A percentile compares a stretch with the other conserved stretches of the same genome.
phyloP scores from a whole-genome alignment of 2,888 invertebrate species.

The Papilio elwesi region DNA sequence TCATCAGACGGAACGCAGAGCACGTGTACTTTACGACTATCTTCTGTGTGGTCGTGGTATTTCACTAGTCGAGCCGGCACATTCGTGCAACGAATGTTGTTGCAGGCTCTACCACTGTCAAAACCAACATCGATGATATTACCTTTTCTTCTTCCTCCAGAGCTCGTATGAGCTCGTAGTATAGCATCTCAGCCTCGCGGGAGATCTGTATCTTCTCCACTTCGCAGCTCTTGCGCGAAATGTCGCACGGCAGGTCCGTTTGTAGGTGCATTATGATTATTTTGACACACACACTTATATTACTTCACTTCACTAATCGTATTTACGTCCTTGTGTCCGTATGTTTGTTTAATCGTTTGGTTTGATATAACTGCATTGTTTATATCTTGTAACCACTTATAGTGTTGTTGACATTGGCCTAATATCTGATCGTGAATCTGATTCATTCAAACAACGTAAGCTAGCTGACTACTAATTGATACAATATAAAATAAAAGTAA shows the following conservation, averaged over 20 bases:
- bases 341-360: not conserved
- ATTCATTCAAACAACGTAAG: not conserved
- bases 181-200: constrained; percentile 80
- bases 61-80: too few relatives aligned
- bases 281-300: constrained; percentile 42
- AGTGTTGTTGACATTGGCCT: not conserved
- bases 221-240: constrained; percentile 65
- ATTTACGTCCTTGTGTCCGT: not conserved
- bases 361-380: constrained; percentile 11
- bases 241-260: constrained; percentile 72
- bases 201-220: constrained; percentile 76
- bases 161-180: constrained; percentile 78
- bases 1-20: too few relatives aligned
- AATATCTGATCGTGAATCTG: not conserved
- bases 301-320: constrained; percentile 45
- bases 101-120: too few relatives aligned
- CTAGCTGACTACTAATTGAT: not conserved
- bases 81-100: too few relatives aligned
- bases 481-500: not conserved
- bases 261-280: constrained; percentile 76
- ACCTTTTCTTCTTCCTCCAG: constrained; percentile 82
- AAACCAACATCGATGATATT: constrained; percentile 29
- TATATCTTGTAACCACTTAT: not conserved
- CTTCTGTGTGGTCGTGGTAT: too few relatives aligned
- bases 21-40: too few relatives aligned